phyloP scores from a whole-genome alignment of 2,797 vertebrate genomes.

The Anguilla marmorata region DNA sequence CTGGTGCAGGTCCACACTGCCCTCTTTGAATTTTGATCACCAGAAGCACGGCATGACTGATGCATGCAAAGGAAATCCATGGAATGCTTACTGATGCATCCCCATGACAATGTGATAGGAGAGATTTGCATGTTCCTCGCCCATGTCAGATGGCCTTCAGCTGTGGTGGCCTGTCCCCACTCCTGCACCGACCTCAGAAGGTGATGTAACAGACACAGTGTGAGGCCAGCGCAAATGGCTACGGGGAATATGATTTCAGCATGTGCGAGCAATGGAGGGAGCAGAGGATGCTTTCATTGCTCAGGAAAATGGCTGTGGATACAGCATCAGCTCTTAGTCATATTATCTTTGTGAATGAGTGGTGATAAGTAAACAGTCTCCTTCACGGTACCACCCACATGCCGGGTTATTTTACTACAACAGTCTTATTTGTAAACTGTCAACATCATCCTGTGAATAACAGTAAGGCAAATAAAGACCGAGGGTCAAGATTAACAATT shows the following conservation, averaged over 20 bases:
- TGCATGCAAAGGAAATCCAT: slow-evolving; percentile 31
- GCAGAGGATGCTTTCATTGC: neutral
- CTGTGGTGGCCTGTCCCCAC: neutral
- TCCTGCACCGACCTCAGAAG: neutral
- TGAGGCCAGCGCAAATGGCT: neutral
- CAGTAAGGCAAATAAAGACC: neutral
- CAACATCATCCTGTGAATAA: neutral
- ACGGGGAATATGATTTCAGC: neutral
- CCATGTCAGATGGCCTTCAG: slow-evolving; percentile 2
- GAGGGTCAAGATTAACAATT: neutral
- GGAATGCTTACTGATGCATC: slow-evolving; percentile 20
- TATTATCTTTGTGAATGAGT: neutral
- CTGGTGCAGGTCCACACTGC: neutral
- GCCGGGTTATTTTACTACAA: neutral
- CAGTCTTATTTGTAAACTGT: neutral
- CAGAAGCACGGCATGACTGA: neutral
- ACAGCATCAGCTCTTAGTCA: neutral
- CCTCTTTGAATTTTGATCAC: neutral
- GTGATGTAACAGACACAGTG: neutral
- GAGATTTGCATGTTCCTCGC: neutral
- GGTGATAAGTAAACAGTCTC: neutral
- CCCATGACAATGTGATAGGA: neutral
- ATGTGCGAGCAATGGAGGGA: neutral
- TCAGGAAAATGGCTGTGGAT: neutral
- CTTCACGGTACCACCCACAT: neutral